Base-by-base conservation (phyloP, 2,888 invertebrate species). In the Netelia inedita region DNA sequence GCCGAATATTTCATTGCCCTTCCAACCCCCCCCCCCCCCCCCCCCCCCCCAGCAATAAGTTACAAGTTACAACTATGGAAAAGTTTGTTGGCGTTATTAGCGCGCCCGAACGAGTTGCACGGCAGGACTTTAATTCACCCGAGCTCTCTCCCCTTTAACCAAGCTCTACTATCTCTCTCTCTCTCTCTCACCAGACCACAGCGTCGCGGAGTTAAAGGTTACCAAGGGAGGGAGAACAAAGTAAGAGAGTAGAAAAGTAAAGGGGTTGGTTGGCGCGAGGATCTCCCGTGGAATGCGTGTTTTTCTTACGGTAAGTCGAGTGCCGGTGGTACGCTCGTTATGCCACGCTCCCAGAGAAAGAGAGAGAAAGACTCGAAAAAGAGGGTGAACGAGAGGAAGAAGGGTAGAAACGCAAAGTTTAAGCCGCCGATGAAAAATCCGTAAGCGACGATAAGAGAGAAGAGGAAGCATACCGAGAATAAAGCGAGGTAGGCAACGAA, bases 241-340 rank as follows among this genome's bases (percentile, higher is more conserved):
- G 66, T 43, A 43, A 59, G 19, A 65, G 68, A 61, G 68, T 43
- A 43, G 61, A 81, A 79, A 41, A 50, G 46, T 69, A 50, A 59
- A 50, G 68, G 46, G 76, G 76, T 53, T 53, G 59, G 75, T 35
- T 65, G 74, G 11, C 41, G 75, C 59, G 63, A 46, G 68, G 46
- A 76, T 82, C 59, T 57, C 28, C 76, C 23, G 69, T 43, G 73
- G 85, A 87, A 89, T 89, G 88, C 85, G 84, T 88, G 88, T 88
- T 90, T 90, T 90, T 90, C 90, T 90, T 90, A 43, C 73, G 63
- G 78, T 86, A 88, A 90, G 89, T 88, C 89, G 87, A 90, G 89
- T 79, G 59, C 87, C 76, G 83, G 85, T 72, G 68, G 80, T 72
- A 79, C 63, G 83, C 86, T 90, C 87, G 87, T 90, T 89, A 89